Conservation (phyloP, 1,140 invertebrate species). For the Hirudo medicinalis region DNA sequence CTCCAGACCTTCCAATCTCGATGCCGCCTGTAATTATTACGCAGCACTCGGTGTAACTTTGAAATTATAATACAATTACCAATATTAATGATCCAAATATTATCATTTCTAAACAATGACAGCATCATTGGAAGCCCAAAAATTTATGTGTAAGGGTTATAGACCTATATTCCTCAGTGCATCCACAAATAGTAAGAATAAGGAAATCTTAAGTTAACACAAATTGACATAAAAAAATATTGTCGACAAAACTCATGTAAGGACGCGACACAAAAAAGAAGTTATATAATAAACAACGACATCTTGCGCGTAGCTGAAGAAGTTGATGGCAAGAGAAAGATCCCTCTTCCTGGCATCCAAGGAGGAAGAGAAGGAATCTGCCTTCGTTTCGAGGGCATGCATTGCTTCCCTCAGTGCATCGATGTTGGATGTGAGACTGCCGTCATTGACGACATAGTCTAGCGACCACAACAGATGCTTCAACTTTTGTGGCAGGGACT, state of each 20-base stretch:
- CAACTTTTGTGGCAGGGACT: slow-evolving; percentile 7
- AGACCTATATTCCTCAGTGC: no score
- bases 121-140: no score
- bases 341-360: slow-evolving; percentile 57
- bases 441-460: not conserved
- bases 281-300: slow-evolving; percentile 38
- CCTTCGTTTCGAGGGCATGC: slow-evolving; percentile 50
- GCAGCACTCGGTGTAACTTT: not conserved
- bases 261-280: not conserved
- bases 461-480: not conserved
- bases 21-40: slow-evolving; percentile 48
- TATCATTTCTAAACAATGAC: no score
- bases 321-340: slow-evolving; percentile 55
- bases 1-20: slow-evolving; percentile 62
- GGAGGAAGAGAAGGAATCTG: slow-evolving; percentile 58
- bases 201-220: no score
- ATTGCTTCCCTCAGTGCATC: not conserved
- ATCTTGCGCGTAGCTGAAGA: slow-evolving; percentile 58
- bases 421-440: not conserved
- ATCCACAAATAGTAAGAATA: no score
- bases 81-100: no score
- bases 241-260: not conserved
- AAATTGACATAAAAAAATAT: not conserved
- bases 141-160: no score
- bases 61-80: not conserved